Conservation (phyloP, 1,140 invertebrate species). For the Leptinotarsa defecta region DNA sequence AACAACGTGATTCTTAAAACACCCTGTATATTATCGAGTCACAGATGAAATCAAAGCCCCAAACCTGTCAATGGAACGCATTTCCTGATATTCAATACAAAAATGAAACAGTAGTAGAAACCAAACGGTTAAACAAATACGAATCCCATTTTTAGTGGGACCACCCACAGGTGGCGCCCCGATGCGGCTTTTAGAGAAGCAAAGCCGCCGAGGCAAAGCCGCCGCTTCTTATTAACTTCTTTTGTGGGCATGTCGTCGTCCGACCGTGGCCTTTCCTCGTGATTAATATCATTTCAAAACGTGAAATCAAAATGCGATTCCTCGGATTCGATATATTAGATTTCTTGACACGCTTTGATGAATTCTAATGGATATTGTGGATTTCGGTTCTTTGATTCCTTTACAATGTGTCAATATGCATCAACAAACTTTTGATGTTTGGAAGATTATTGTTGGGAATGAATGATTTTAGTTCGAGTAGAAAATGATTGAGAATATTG, state of each 20-base stretch:
- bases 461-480: too few relatives aligned
- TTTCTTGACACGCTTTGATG: constrained; percentile 4
- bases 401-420: too few relatives aligned
- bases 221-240: constrained; percentile 39
- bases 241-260: constrained; percentile 30
- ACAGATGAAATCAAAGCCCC: too few relatives aligned
- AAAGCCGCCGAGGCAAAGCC: not conserved
- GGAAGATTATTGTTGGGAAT: too few relatives aligned
- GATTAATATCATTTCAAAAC: constrained; percentile 36
- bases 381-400: not conserved
- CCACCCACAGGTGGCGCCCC: constrained; percentile 42
- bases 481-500: too few relatives aligned
- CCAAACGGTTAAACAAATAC: not conserved
- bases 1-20: too few relatives aligned
- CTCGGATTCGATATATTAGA: not conserved
- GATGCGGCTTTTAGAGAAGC: not conserved
- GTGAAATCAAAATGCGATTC: constrained; percentile 1
- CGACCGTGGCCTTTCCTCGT: constrained; percentile 27
- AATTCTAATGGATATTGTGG: not conserved
- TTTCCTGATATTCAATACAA: not conserved
- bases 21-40: too few relatives aligned
- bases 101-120: not conserved
- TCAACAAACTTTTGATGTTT: too few relatives aligned
- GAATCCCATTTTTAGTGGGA: constrained; percentile 10
- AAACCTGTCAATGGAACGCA: too few relatives aligned